A percentile compares a stretch with the other conserved stretches of the same genome.
phyloP scores from a whole-genome alignment of 2,797 vertebrate genomes.

The Onychomys torridus region DNA sequence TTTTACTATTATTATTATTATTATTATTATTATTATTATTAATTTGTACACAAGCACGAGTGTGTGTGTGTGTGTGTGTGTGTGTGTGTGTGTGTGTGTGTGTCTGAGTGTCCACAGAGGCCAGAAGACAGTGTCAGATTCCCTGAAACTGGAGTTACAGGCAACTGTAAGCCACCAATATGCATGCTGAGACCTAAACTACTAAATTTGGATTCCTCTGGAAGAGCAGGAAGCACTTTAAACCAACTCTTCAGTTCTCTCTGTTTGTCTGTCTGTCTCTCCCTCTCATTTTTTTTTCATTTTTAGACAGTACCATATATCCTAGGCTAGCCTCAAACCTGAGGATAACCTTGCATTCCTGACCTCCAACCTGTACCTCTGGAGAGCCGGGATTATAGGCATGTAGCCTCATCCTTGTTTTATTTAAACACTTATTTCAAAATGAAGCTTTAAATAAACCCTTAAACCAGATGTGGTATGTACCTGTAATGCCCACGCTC shows the following conservation, averaged over 20 bases:
- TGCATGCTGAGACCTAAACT: neutral
- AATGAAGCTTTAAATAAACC: neutral
- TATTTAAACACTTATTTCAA: neutral
- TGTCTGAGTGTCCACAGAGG: neutral
- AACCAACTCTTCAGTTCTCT: neutral
- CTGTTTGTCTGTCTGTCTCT: neutral
- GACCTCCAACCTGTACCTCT: neutral
- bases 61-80: no score
- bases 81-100: neutral
- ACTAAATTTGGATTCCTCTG: neutral
- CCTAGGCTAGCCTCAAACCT: neutral
- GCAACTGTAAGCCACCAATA: neutral
- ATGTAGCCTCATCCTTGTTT: neutral
- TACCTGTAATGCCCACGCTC: neutral
- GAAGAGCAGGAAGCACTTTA: neutral
- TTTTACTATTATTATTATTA: no score
- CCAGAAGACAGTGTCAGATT: neutral
- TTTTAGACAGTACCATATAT: neutral
- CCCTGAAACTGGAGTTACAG: neutral
- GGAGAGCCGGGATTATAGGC: neutral
- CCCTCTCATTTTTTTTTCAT: no score
- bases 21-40: no score
- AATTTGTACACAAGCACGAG: no score
- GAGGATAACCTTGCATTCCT: neutral
- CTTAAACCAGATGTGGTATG: no score